Conservation (phyloP, 2,888 invertebrate species). For the Amiota communis region DNA sequence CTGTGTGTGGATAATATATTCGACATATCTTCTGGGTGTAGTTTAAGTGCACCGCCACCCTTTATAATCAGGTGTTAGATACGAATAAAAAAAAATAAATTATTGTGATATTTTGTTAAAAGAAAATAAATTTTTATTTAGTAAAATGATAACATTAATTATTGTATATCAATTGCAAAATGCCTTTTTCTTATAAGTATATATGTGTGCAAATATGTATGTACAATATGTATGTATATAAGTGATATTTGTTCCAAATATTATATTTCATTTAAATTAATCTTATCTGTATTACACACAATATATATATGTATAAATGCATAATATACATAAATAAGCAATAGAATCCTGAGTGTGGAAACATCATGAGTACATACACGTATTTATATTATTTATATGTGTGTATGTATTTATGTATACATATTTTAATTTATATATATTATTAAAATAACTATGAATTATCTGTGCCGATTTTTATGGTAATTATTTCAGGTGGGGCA, state of each 20-base stretch:
- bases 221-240: neutral
- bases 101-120: constrained; percentile 22
- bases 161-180: constrained; percentile 55
- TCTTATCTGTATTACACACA: too few relatives aligned
- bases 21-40: constrained; percentile 78
- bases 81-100: neutral
- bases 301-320: constrained; percentile 1
- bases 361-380: too few relatives aligned
- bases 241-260: too few relatives aligned
- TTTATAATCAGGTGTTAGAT: constrained; percentile 28
- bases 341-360: constrained; percentile 55
- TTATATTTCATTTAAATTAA: too few relatives aligned
- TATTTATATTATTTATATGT: neutral
- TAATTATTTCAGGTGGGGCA: constrained; percentile 60
- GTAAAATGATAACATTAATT: constrained; percentile 15
- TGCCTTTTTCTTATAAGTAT: constrained; percentile 39
- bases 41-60: constrained; percentile 67
- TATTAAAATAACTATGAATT: constrained; percentile 29
- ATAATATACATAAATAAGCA: neutral
- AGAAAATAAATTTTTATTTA: neutral
- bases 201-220: neutral
- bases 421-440: neutral
- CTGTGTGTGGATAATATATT: constrained; percentile 78
- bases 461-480: constrained; percentile 69
- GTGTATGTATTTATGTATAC: constrained; percentile 29